Conservation (phyloP, 2,797 vertebrate genomes). For the Rhinophrynus dorsalis region DNA sequence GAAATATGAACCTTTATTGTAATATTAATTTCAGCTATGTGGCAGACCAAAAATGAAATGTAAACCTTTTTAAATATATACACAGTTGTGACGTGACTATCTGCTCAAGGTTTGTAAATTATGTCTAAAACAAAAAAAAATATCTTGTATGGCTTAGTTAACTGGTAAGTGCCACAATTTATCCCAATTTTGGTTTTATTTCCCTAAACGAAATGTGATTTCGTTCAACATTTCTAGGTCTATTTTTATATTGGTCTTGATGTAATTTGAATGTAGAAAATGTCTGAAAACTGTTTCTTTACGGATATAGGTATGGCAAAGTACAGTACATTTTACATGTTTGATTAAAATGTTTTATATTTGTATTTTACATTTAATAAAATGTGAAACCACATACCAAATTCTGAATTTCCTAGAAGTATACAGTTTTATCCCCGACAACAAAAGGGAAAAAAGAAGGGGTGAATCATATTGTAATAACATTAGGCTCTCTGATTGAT, state of each 20-base stretch:
- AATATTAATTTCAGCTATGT: constrained; percentile 28
- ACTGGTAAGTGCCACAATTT: not conserved
- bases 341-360: constrained; percentile 47
- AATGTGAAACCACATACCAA: constrained; percentile 25
- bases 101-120: not conserved
- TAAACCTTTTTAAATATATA: not conserved
- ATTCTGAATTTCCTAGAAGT: constrained; percentile 1
- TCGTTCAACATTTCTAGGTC: constrained; percentile 10
- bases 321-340: constrained; percentile 36
- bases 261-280: constrained; percentile 28
- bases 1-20: constrained; percentile 19
- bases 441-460: not conserved
- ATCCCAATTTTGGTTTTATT: not conserved
- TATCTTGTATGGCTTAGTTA: not conserved
- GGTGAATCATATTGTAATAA: not conserved
- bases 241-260: constrained; percentile 35
- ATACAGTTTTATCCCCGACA: not conserved
- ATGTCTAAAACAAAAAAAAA: not conserved
- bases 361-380: constrained; percentile 50
- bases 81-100: constrained; percentile 16
- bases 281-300: constrained; percentile 14
- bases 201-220: not conserved
- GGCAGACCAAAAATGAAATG: constrained; percentile 3
- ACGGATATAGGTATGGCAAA: constrained; percentile 8
- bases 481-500: no score